phyloP scores from a whole-genome alignment of 2,888 invertebrate genomes.

The Drosophila ustulata region DNA sequence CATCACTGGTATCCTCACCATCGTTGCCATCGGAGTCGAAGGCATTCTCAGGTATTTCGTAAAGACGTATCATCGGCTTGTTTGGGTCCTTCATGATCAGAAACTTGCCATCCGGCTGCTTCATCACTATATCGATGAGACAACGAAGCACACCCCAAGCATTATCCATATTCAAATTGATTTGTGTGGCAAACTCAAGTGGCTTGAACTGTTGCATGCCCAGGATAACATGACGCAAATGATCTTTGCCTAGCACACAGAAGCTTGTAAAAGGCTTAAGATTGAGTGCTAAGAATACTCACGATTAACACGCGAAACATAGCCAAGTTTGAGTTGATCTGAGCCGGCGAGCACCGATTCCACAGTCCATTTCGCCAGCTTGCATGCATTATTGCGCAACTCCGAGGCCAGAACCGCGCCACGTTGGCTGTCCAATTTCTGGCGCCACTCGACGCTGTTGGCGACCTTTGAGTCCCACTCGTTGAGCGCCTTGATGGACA shows the following conservation, averaged over 20 bases:
- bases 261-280: background rate
- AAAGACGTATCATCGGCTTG: slow-evolving; percentile 98
- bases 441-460: slow-evolving; percentile 99
- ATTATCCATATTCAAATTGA: slow-evolving; percentile 99
- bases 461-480: slow-evolving; percentile 99
- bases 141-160: slow-evolving; percentile 99
- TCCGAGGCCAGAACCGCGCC: slow-evolving; percentile 99
- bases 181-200: slow-evolving; percentile 98
- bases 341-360: slow-evolving; percentile 97
- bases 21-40: slow-evolving; percentile 93
- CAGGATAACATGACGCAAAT: slow-evolving; percentile 97
- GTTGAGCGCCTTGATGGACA: slow-evolving; percentile 98
- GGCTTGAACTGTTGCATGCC: slow-evolving; percentile 99
- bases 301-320: slow-evolving; percentile 96
- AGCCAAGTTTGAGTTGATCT: slow-evolving; percentile 99
- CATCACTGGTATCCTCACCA: slow-evolving; percentile 69
- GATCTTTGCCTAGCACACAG: slow-evolving; percentile 86
- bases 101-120: slow-evolving; percentile 98
- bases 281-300: background rate
- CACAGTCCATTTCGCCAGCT: slow-evolving; percentile 99
- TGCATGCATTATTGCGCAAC: slow-evolving; percentile 99
- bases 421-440: slow-evolving; percentile 98
- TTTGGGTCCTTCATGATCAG: slow-evolving; percentile 99
- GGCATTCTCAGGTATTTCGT: slow-evolving; percentile 99
- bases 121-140: slow-evolving; percentile 98